A percentile compares a stretch with the other conserved stretches of the same genome.
Evolutionary conservation across 2,113 vertebrate genomes (phyloP).

Genomic region (Lepisosteus oculatus): DNA sequence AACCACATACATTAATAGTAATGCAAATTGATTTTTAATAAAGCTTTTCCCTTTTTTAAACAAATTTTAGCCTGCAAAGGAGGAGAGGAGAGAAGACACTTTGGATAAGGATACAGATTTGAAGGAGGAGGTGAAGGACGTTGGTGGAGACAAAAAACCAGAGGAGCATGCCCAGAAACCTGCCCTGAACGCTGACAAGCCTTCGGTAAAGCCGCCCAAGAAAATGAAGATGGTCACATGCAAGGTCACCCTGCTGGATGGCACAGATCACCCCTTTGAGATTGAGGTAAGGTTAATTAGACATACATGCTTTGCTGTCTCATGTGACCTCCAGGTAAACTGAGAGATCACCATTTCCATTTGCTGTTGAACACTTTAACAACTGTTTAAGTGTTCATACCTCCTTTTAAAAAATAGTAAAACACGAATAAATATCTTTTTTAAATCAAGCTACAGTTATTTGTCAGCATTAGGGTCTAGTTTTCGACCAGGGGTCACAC

Average conservation of each 20-base stretch:
- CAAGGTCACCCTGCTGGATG: conserved; percentile 84
- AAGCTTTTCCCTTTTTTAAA: neutral
- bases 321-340: too few species aligned
- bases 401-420: too few species aligned
- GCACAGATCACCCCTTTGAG: conserved; percentile 81
- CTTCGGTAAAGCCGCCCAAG: conserved; percentile 74
- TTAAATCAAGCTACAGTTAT: too few species aligned
- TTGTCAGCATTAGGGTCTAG: too few species aligned
- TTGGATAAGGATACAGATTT: conserved; percentile 49
- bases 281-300: conserved; percentile 79
- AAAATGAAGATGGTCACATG: conserved; percentile 87
- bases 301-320: conserved; percentile 32
- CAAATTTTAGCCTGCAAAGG: conserved; percentile 67
- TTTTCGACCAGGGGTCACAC: too few species aligned
- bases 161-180: conserved; percentile 64
- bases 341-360: too few species aligned
- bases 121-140: conserved; percentile 51
- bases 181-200: conserved; percentile 56
- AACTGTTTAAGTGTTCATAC: too few species aligned
- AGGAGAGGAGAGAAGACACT: conserved; percentile 63
- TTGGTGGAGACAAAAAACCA: conserved; percentile 59
- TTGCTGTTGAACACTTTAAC: too few species aligned
- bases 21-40: too few species aligned
- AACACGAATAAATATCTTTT: too few species aligned
- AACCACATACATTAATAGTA: too few species aligned